phyloP scores from a whole-genome alignment of 2,797 vertebrate genomes.

The Botia kubotai region DNA sequence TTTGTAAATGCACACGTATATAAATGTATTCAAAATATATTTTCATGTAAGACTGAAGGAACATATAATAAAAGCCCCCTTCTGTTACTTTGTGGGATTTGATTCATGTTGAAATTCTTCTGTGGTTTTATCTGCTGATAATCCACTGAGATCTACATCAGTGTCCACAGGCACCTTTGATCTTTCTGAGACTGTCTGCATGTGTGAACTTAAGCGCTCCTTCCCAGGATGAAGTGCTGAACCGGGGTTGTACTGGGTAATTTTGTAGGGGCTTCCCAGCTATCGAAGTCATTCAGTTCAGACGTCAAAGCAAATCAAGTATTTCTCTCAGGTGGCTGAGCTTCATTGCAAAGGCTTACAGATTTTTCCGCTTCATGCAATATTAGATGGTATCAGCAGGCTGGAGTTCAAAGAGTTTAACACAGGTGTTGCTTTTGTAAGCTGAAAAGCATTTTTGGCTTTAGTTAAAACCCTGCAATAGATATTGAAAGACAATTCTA shows the following conservation, averaged over 20 bases:
- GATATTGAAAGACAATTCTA: background rate
- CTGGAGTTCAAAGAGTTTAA: constrained; percentile 22
- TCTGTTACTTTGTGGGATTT: constrained; percentile 33
- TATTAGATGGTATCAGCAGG: constrained; percentile 26
- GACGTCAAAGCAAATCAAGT: constrained; percentile 67
- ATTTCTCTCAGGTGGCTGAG: constrained; percentile 49
- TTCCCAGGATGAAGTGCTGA: constrained; percentile 74
- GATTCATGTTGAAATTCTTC: constrained; percentile 69
- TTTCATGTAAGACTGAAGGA: background rate
- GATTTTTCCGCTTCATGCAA: constrained; percentile 14
- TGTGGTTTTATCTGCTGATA: constrained; percentile 76
- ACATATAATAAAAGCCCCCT: background rate
- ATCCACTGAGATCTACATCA: constrained; percentile 82
- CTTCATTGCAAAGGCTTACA: constrained; percentile 2
- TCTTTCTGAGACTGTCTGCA: constrained; percentile 79
- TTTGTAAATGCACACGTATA: background rate
- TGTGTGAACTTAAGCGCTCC: constrained; percentile 71
- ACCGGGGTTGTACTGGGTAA: constrained; percentile 72
- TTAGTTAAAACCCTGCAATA: background rate
- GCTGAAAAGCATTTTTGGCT: constrained; percentile 5
- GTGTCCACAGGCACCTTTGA: constrained; percentile 81
- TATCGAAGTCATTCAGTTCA: constrained; percentile 71
- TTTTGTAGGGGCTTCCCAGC: constrained; percentile 77
- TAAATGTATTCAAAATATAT: background rate
- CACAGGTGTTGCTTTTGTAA: constrained; percentile 2